Evolutionary conservation across 2,888 invertebrate genomes (phyloP).

Genomic region (Plebejus argus): DNA sequence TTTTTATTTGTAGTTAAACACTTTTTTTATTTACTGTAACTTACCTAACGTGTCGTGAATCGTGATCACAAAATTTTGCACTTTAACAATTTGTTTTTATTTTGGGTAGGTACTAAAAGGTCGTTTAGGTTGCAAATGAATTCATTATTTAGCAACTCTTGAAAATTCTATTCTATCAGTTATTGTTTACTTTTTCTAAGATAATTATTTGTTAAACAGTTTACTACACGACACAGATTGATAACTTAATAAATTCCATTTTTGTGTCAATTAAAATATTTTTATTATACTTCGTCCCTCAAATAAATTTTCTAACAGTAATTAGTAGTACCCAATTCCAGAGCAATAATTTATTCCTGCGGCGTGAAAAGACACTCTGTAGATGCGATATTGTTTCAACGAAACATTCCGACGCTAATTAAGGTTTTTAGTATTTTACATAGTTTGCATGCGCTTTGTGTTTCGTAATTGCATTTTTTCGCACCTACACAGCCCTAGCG

Average conservation of each 20-base stretch:
- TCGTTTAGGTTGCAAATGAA: no score
- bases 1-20: no score
- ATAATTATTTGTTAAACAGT: no score
- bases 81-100: no score
- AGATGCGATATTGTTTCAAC: constrained; percentile 10
- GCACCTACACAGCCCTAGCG: constrained; percentile 25
- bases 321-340: constrained; percentile 8
- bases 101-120: no score
- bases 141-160: no score
- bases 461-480: constrained; percentile 40
- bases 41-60: no score
- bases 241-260: not conserved
- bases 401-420: constrained; percentile 18
- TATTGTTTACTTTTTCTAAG: no score
- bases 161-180: no score
- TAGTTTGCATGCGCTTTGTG: constrained; percentile 17
- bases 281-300: not conserved
- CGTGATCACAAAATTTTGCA: no score
- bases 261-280: not conserved
- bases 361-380: not conserved
- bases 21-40: no score
- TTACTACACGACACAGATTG: no score
- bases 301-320: constrained; percentile 2
- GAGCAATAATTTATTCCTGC: not conserved
- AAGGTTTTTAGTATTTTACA: constrained; percentile 30